Conservation (phyloP, 2,113 vertebrate species). For the Pyxicephalus adspersus region DNA sequence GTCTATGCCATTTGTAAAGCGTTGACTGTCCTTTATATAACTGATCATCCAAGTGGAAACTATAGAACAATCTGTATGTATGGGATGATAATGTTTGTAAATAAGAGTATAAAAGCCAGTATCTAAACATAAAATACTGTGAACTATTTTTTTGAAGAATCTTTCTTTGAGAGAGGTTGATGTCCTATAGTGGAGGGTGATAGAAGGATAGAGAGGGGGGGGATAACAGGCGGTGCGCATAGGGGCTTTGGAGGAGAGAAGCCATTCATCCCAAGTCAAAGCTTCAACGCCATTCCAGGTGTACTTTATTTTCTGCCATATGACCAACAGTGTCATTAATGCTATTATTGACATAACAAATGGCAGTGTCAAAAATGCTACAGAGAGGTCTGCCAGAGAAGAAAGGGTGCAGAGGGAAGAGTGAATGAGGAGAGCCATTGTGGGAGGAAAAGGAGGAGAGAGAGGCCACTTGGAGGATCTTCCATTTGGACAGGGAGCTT, state of each 20-base stretch:
- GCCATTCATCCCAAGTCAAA: not conserved
- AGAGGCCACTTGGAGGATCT: slow-evolving; percentile 45
- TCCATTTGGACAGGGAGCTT: slow-evolving; percentile 33
- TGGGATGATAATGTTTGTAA: too few species aligned
- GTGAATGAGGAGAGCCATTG: slow-evolving; percentile 39
- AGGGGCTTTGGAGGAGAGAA: not conserved
- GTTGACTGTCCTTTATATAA: too few species aligned
- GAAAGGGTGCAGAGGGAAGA: slow-evolving; percentile 1
- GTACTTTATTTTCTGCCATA: not conserved
- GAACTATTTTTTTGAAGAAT: too few species aligned
- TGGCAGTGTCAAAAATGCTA: not conserved
- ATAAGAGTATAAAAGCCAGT: too few species aligned
- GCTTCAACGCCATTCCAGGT: too few species aligned
- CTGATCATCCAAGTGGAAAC: too few species aligned
- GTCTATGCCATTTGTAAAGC: too few species aligned
- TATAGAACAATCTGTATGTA: too few species aligned
- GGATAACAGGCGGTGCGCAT: too few species aligned
- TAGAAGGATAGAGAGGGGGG: not conserved
- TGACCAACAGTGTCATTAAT: not conserved
- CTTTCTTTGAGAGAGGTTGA: too few species aligned
- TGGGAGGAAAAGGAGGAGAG: slow-evolving; percentile 40
- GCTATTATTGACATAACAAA: not conserved
- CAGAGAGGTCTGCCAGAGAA: slow-evolving; percentile 8
- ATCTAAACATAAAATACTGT: too few species aligned
- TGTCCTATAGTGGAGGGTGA: not conserved